Percentiles rank a stretch among this genome's conserved stretches.
Conservation (phyloP, 2,797 vertebrate species). For the Dendrocincla fuliginosa region DNA sequence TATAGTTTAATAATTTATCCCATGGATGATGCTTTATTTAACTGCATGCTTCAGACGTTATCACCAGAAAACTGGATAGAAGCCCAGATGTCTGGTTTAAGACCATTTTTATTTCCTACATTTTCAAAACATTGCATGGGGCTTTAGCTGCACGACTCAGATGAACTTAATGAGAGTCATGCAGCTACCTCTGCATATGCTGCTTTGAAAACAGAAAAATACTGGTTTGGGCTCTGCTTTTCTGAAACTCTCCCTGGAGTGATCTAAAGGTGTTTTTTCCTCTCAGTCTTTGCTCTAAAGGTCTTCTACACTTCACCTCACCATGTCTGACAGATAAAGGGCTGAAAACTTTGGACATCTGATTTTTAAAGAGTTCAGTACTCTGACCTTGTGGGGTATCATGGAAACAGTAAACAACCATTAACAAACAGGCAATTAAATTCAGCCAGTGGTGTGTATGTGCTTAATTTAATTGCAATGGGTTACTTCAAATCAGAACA, state of each 20-base stretch:
- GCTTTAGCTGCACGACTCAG: conserved; percentile 49
- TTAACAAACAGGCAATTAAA: neutral
- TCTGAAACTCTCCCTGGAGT: conserved; percentile 30
- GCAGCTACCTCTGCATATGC: neutral
- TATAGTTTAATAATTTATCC: conserved; percentile 40
- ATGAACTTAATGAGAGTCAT: conserved; percentile 54
- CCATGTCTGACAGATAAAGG: neutral
- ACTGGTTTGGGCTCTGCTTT: neutral
- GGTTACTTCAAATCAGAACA: neutral
- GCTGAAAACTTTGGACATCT: neutral
- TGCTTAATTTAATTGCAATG: neutral
- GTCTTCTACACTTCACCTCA: neutral
- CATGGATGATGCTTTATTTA: conserved; percentile 25
- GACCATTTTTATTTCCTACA: conserved; percentile 24
- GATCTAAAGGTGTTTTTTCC: conserved; percentile 33
- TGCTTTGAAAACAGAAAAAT: conserved; percentile 17
- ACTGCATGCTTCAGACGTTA: conserved; percentile 5
- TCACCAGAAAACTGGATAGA: neutral
- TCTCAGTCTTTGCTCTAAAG: conserved; percentile 21
- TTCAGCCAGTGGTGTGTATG: neutral
- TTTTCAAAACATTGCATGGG: conserved; percentile 63
- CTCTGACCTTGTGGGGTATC: neutral
- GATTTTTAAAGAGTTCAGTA: neutral
- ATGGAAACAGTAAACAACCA: neutral
- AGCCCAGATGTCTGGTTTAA: conserved; percentile 36